Evolutionary conservation across 2,888 invertebrate genomes (phyloP).

Genomic region (Caenorhabditis afra): DNA sequence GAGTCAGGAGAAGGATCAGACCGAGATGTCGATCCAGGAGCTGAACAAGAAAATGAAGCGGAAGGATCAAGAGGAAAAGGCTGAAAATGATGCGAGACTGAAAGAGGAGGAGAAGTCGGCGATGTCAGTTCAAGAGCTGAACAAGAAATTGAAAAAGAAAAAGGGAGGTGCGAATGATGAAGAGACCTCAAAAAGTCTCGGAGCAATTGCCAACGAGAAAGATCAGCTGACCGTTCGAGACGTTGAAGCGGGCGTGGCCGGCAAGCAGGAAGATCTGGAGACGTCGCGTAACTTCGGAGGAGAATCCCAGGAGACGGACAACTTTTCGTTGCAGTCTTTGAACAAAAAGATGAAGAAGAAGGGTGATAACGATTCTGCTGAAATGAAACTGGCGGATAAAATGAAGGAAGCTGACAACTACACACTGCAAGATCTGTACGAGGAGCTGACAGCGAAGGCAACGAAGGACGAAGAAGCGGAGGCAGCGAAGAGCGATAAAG

Average conservation of each 20-base stretch:
- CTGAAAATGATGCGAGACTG: neutral
- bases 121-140: conserved; percentile 21
- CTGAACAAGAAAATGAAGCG: conserved; percentile 17
- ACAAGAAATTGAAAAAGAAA: conserved; percentile 34
- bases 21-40: conserved; percentile 4
- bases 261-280: neutral
- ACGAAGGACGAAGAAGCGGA: neutral
- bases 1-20: conserved; percentile 5
- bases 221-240: conserved; percentile 31
- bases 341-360: conserved; percentile 35
- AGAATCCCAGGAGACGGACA: conserved; percentile 6
- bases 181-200: neutral
- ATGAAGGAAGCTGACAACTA: conserved; percentile 19
- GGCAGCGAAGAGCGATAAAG: conserved; percentile 26
- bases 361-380: conserved; percentile 10
- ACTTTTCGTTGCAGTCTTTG: conserved; percentile 17
- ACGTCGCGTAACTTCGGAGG: conserved; percentile 2
- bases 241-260: neutral
- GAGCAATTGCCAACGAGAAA: neutral
- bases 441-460: conserved; percentile 31
- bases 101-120: conserved; percentile 9
- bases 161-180: conserved; percentile 1
- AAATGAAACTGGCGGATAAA: conserved; percentile 18
- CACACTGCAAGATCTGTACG: conserved; percentile 37
- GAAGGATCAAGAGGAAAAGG: neutral